phyloP scores from a whole-genome alignment of 2,113 vertebrate genomes.

The Paratilapia polleni region DNA sequence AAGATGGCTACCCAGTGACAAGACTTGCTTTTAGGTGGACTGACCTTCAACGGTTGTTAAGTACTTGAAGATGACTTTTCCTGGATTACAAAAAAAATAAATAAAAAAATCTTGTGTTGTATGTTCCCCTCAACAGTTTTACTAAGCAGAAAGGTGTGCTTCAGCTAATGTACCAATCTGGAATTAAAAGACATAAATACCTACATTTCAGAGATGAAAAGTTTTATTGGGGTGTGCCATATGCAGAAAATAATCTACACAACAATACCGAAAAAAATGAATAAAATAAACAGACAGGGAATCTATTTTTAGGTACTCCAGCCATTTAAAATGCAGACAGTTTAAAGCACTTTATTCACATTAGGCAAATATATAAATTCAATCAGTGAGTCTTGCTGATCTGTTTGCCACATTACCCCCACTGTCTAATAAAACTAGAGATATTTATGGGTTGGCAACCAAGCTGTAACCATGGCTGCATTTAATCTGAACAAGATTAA shows the following conservation, averaged over 20 bases:
- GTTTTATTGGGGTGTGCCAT: neutral
- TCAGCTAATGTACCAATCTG: too few species aligned
- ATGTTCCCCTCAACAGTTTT: neutral
- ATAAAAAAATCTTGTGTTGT: too few species aligned
- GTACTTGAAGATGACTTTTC: neutral
- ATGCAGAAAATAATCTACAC: neutral
- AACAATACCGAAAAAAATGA: neutral
- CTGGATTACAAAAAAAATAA: neutral
- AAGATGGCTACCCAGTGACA: neutral
- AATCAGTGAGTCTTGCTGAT: neutral
- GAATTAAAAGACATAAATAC: too few species aligned
- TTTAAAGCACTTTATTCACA: neutral
- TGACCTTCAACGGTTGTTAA: neutral
- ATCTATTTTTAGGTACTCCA: neutral
- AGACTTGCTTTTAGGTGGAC: neutral
- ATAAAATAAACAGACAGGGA: neutral
- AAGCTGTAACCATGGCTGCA: neutral
- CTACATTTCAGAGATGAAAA: neutral
- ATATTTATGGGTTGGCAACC: neutral
- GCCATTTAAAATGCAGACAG: neutral
- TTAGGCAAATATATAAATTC: neutral
- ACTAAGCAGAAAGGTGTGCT: too few species aligned
- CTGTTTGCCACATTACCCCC: neutral
- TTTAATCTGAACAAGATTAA: slow-evolving; percentile 11
- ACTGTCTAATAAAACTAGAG: neutral